These are phyloP conservation scores for Plodia interpunctella DNA, from an alignment of 1,140 invertebrate genomes.

Conservation along the genomic window DNA sequence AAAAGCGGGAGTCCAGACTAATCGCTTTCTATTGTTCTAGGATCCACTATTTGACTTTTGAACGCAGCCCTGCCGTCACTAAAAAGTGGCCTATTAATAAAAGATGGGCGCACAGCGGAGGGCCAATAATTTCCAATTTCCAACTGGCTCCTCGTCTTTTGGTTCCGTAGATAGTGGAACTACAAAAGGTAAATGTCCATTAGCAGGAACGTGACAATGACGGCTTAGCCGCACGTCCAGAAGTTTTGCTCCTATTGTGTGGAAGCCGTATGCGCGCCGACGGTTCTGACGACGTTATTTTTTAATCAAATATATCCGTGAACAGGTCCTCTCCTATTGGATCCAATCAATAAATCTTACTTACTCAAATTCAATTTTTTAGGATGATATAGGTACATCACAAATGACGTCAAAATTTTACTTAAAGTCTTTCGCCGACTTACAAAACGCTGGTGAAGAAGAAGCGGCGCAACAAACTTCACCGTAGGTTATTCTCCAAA, in stretches of 20 bases:
- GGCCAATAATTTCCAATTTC: slow-evolving; percentile 13
- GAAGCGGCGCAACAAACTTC: no score
- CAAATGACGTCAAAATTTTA: no score
- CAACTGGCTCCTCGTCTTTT: slow-evolving; percentile 28
- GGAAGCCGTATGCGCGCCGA: slow-evolving; percentile 40
- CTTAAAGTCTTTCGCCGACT: no score
- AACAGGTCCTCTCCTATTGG: slow-evolving; percentile 41
- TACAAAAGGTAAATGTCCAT: slow-evolving; percentile 59
- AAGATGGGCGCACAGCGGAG: slow-evolving; percentile 28
- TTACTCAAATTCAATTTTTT: no score
- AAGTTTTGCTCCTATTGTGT: slow-evolving; percentile 69
- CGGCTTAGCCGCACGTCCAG: slow-evolving; percentile 59
- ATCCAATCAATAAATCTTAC: no score
- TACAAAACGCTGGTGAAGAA: no score
- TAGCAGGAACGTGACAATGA: slow-evolving; percentile 68
- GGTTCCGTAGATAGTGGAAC: slow-evolving; percentile 55
- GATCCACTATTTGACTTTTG: slow-evolving; percentile 62
- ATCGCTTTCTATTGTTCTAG: slow-evolving; percentile 65
- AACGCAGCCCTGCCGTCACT: slow-evolving; percentile 38
- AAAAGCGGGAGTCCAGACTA: slow-evolving; percentile 43
- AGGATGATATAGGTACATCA: no score
- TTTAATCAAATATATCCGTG: slow-evolving; percentile 78
- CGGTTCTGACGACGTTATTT: slow-evolving; percentile 77
- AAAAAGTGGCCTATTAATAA: slow-evolving; percentile 58
- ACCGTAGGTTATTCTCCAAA: no score